Base-by-base conservation (phyloP, 1,140 invertebrate genomes). In the Gonatopus flavifemur region DNA sequence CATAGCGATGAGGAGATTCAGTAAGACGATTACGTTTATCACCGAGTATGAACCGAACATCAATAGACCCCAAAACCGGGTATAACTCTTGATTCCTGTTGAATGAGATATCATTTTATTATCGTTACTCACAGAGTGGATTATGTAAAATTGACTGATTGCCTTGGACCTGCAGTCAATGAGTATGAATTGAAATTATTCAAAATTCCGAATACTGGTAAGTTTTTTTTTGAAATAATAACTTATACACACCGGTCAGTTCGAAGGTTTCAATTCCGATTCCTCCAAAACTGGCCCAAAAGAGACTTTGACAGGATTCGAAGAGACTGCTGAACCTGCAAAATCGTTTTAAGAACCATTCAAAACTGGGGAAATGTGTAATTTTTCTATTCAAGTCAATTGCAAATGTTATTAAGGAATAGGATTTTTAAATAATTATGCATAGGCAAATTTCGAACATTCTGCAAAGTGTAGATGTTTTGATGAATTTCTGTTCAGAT, bases 1-100 rank as follows among this genome's bases (percentile, higher is more conserved):
- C 90, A 93, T 94, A 48, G 90, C 91, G 58, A 94, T 93, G 32
- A 94, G 83, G 47, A 93, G 83, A 74, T 94, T 93, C 48, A 93
- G 74, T 13, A 94, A 78, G 13, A 94, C 90, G 62, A 93, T 90
- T 50, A 93, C 86, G 62, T 91, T 91, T 70, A 93, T 92, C 37
- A 90, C 88, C 41, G 87, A 88, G 71, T 90, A 91, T 2, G 86
- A 86, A 19, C 88, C 88, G 57, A 89, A 90, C 87, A 90, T 90
- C 41, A 91, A 77, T 46, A 91, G 72, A 20, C 87, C 88, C 88
- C 88, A 90, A 68, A 90, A 90, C 43, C 88, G 74, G 1, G 89
- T 91, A 64, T 90, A 90, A 0, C 83, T 83, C 67, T 90, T 89
- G 50, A 90, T 89, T 28, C 88, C 83, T 69, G 19, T 15, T n/a